These are phyloP conservation scores for Xanthorhoe designata DNA, from an alignment of 2,888 invertebrate species.

Conservation along the genomic window DNA sequence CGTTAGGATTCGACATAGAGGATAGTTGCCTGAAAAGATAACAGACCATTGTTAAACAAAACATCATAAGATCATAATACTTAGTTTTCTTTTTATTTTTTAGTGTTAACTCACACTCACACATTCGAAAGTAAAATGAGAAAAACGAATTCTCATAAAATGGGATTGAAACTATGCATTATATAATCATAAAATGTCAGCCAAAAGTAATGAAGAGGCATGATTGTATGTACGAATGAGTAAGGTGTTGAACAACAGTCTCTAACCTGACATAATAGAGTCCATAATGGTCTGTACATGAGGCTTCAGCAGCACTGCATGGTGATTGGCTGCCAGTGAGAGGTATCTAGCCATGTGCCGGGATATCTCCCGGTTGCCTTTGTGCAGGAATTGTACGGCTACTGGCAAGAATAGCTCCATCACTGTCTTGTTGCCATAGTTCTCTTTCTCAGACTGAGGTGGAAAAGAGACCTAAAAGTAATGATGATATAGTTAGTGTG, in stretches of 20 bases:
- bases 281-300: conserved; percentile 96
- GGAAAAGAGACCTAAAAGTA: conserved; percentile 76
- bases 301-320: conserved; percentile 93
- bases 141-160: too few relatives aligned
- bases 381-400: conserved; percentile 95
- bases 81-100: too few relatives aligned
- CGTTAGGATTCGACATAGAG: conserved; percentile 94
- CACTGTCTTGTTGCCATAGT: conserved; percentile 86
- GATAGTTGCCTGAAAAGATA: conserved; percentile 90
- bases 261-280: conserved; percentile 92
- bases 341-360: conserved; percentile 96
- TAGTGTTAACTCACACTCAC: too few relatives aligned
- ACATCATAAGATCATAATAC: too few relatives aligned
- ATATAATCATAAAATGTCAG: too few relatives aligned
- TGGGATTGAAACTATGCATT: too few relatives aligned
- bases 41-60: background rate
- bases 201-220: too few relatives aligned
- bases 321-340: conserved; percentile 96
- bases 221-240: too few relatives aligned
- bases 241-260: conserved; percentile 39
- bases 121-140: too few relatives aligned
- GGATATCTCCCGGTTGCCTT: conserved; percentile 95
- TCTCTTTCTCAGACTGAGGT: conserved; percentile 79
- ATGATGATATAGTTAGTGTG: background rate
- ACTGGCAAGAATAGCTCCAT: conserved; percentile 95